phyloP scores from a whole-genome alignment of 2,113 vertebrate species.

The Burhinus bistriatus region DNA sequence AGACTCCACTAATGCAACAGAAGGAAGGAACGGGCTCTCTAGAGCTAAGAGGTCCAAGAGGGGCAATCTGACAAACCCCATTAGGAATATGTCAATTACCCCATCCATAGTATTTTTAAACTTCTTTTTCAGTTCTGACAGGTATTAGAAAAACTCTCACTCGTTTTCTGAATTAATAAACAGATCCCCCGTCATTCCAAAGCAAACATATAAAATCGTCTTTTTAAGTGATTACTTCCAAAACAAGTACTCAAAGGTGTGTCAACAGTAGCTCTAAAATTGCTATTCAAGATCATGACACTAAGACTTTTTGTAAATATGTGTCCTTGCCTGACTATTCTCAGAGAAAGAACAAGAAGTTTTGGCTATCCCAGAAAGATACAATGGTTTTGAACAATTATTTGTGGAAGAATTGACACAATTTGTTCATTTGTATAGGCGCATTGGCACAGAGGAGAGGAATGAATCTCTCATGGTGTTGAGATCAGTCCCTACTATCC shows the following conservation, averaged over 20 bases:
- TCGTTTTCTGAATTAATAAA: not conserved
- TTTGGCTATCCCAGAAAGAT: not conserved
- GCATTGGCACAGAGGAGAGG: not conserved
- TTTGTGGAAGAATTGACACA: conserved; percentile 3
- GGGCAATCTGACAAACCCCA: not conserved
- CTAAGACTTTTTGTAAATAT: not conserved
- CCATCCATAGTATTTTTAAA: not conserved
- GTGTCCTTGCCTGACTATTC: not conserved
- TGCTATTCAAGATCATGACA: not conserved
- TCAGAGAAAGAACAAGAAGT: not conserved
- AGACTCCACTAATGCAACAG: not conserved
- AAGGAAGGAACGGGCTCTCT: not conserved
- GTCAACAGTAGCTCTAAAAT: not conserved
- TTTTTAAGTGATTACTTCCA: not conserved
- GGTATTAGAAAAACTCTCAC: not conserved
- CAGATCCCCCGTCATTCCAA: not conserved
- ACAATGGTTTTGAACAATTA: not conserved
- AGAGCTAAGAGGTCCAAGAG: not conserved
- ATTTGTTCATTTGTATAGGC: not conserved
- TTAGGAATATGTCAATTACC: not conserved
- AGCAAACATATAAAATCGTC: not conserved
- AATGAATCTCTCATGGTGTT: not conserved
- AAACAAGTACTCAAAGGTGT: not conserved
- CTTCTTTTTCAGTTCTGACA: not conserved
- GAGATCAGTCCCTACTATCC: not conserved